Evolutionary conservation across 2,888 invertebrate genomes (phyloP), one percentile per base, ranked within the genome.

Genomic region (Drosophila nigricruria): DNA sequence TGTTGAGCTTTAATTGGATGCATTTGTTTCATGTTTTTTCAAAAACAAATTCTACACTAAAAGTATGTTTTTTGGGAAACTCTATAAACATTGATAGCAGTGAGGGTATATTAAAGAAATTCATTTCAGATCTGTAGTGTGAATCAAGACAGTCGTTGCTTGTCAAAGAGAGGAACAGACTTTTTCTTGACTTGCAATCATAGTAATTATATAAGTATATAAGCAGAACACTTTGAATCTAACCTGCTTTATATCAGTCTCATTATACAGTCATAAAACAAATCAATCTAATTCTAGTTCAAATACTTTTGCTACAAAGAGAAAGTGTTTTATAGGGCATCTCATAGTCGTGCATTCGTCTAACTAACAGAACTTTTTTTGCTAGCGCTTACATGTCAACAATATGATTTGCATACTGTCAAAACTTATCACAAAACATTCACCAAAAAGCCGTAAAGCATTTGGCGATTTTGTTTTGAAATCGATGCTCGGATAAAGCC

Each of bases 401-500:
- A 67, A 32, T 49, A 25, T 61, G 66, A 88, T 90, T 79, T 89
- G 78, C 82, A 89, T 82, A 78, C 79, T 88, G 79, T 79, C 84
- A 85, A 77, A 81, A 85, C 82, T 81, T 89, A 78, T 85, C 83
- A 76, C 68, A 74, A 74, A 81, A 77, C 66, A 69, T 68, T 73
- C 64, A 70, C 72, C 65, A 78, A 77, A 81, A 75, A 72, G 72
- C 77, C 76, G 73, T 70, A 77, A 76, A 79, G 77, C 75, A 81
- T 76, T 77, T 81, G 70, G 54, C 66, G 67, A 70, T 79, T 81
- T 81, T 79, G 72, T 81, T 78, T 70, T 74, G 63, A 76, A 77
- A 90, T 86, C 69, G 72, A 88, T 80, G 65, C 73, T 40, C 38
- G 45, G 72, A 87, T 77, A 72, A 70, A 61, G 53, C 58, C 43